Base-by-base conservation (phyloP, 2,113 vertebrate genomes). In the Amia ocellicauda region DNA sequence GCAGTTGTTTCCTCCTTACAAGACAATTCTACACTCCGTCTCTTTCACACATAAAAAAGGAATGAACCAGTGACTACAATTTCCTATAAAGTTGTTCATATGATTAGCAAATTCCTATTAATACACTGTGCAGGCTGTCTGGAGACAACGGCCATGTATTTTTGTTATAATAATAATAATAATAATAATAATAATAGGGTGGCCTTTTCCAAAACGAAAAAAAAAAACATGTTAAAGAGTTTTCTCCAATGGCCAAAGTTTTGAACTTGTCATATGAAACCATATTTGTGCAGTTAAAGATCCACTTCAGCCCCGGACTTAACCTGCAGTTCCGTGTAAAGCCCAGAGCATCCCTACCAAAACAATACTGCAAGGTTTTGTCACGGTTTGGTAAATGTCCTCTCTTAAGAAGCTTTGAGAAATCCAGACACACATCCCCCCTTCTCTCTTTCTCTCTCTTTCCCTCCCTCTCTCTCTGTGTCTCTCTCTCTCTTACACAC, bases 361-460 rank as follows among this genome's bases (percentile, higher is more conserved):
- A 93, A 92, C 92, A 92, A 95, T 90, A 88, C 90, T 88, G 89
- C 86, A 90, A 89, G 93, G 92, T 94, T 94, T 94, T 94, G 92
- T 94, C 93, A 96, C 91, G 93, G 93, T 90, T 93, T 95, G 91
- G 90, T 95, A 94, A 94, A 95, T 94, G 92, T 93, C 92, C 92
- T 93, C 92, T 94, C 93, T 94, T 95, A 95, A 96, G 93, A 94
- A 91, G 93, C 93, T 95, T 95, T 95, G 89, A 90, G 90, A 90
- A 93, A 94, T 93, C 91, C 93, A 89, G 88, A 88, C 88, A 89
- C 89, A 91, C 89, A 91, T 89, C 90, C 87, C 87, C 89, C 87
- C 90, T 86, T 86, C 86, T 93, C 91, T 88, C 91, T 91, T 91
- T 88, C 87, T 78, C 91, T 84, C 90, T 85, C 88, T 85, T 88